Percentiles rank a stretch among this genome's conserved stretches.
Evolutionary conservation across 2,888 invertebrate genomes (phyloP).

Genomic region (Oasisia sp.): DNA sequence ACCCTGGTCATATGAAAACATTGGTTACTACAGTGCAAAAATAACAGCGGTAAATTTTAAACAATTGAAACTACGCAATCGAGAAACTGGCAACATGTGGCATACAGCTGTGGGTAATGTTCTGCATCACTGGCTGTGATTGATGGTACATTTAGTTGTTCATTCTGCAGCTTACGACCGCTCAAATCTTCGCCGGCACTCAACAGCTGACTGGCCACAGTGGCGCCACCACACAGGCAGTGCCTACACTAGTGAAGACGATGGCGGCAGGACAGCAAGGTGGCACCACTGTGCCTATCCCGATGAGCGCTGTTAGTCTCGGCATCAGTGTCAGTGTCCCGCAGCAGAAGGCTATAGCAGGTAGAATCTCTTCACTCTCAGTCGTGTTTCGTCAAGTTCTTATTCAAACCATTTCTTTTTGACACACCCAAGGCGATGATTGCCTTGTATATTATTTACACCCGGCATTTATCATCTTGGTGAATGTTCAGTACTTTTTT

Average conservation of each 20-base stretch:
- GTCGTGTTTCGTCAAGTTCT: no score
- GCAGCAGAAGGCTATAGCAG: slow-evolving; percentile 59
- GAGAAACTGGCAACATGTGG: background rate
- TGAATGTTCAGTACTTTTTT: no score
- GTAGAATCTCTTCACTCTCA: slow-evolving; percentile 29
- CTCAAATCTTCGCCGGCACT: slow-evolving; percentile 33
- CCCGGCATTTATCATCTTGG: no score
- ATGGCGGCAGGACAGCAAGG: slow-evolving; percentile 64
- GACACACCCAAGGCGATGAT: no score
- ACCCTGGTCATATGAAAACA: no score
- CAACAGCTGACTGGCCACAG: slow-evolving; percentile 41
- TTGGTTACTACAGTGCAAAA: no score
- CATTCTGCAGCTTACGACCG: slow-evolving; percentile 23
- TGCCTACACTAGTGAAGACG: slow-evolving; percentile 76
- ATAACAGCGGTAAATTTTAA: background rate
- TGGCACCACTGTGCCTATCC: slow-evolving; percentile 65
- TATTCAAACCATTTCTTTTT: no score
- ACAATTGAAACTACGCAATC: background rate
- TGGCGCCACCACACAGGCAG: slow-evolving; percentile 68
- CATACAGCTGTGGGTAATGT: background rate
- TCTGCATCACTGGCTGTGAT: background rate
- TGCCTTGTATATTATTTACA: no score
- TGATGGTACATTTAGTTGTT: background rate
- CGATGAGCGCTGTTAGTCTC: slow-evolving; percentile 68
- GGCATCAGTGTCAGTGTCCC: slow-evolving; percentile 66